Base-by-base conservation (phyloP, 2,888 invertebrate genomes). In the Ectemnius continuus region DNA sequence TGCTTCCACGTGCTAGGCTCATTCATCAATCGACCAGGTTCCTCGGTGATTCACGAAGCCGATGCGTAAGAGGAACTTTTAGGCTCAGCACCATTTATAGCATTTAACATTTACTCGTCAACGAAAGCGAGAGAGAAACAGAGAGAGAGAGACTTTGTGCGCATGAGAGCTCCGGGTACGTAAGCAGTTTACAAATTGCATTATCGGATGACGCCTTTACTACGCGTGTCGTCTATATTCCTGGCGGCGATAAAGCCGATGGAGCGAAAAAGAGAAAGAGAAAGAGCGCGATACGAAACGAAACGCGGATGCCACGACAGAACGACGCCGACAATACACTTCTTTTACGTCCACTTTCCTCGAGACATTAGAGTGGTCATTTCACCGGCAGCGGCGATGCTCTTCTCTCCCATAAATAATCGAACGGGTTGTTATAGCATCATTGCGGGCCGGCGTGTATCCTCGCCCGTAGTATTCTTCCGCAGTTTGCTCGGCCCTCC, bases 21-120 rank as follows among this genome's bases (percentile, higher is more conserved):
- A 77, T 77, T 77, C 77, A 75, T 77, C 75, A 72, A 67, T 20
- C 66, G 66, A 68, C 68, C 58, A 16, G 56, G 69, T 72, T 77
- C 36, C 8, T 36, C 69, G 75, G 75, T 77, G 77, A 77, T 77
- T 77, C 75, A 75, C 69, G 61, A 61, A 16, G 52, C 16, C 16
- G 52, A 16, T 16, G 52, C 52, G 20, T 20, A 20, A 14, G 0
- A 52, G 52, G 16, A 16, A 16, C 52, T 52, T 14, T 47, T 52
- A 5, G 16, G 16, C 52, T 52, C 2, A 2, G 36, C 36, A 36
- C 11, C n/a, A 52, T 52, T 14, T 52, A 11, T 52, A 52, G 52
- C 52, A 14, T 52, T 16, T 52, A 14, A 13, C 52, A 16, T 16
- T 52, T 52, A 52, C 16, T 14, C 52, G 1, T 5, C 8, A 14